Conservation (phyloP, 2,888 invertebrate genomes). For the Synergus umbraculus region DNA sequence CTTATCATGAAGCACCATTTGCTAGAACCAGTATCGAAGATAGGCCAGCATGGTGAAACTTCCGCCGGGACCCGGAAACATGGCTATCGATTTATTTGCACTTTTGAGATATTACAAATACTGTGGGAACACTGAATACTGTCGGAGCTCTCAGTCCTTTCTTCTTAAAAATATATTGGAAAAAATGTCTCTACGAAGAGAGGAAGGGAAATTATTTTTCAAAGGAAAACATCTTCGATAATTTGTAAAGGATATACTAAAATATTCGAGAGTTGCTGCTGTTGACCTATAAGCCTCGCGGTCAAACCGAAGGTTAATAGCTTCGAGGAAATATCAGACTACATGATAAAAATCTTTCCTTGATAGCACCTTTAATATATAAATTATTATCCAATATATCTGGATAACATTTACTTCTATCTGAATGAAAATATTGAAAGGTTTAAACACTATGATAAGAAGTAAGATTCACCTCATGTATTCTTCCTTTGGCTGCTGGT, state of each 20-base stretch:
- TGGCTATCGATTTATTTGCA: constrained; percentile 54
- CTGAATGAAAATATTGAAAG: background rate
- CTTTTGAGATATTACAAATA: constrained; percentile 9
- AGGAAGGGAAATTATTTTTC: background rate
- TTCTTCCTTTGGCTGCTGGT: constrained; percentile 17
- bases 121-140: no score
- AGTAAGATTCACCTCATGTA: no score
- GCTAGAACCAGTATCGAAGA: background rate
- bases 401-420: background rate
- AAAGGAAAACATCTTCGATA: background rate
- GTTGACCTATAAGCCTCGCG: background rate
- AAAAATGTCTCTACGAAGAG: background rate
- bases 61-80: constrained; percentile 50
- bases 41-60: constrained; percentile 43
- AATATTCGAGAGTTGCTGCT: no score
- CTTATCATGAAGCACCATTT: background rate
- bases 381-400: background rate
- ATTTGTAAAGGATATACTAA: background rate
- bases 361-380: no score
- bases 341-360: no score
- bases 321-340: background rate
- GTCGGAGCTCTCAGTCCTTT: background rate
- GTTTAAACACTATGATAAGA: no score
- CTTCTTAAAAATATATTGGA: background rate
- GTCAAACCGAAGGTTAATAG: background rate